phyloP scores from a whole-genome alignment of 2,113 vertebrate species.

The Phasianus colchicus region DNA sequence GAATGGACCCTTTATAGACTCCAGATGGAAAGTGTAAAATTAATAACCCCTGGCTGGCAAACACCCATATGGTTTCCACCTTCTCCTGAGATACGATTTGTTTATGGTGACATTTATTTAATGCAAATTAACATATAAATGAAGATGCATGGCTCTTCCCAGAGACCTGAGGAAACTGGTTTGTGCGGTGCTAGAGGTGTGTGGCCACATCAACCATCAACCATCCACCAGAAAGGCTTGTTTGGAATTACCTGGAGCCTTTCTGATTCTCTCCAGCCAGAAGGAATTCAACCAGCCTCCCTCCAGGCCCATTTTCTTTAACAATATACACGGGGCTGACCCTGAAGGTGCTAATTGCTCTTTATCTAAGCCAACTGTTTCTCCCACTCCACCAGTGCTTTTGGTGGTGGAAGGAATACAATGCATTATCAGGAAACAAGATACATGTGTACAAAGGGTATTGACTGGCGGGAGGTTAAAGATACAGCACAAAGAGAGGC shows the following conservation, averaged over 20 bases:
- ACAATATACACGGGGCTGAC: constrained; percentile 3
- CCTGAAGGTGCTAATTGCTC: constrained; percentile 50
- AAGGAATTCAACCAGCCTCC: background rate
- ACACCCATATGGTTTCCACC: constrained; percentile 72
- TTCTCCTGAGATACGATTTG: constrained; percentile 59
- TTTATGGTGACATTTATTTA: constrained; percentile 71
- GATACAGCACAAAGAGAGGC: constrained; percentile 19
- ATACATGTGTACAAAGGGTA: constrained; percentile 44
- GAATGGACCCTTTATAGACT: constrained; percentile 75
- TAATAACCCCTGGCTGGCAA: constrained; percentile 74
- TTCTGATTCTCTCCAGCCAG: background rate
- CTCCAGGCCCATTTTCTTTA: background rate
- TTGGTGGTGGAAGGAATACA: constrained; percentile 41
- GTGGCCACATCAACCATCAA: background rate
- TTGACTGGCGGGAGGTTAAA: constrained; percentile 31
- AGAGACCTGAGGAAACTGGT: background rate
- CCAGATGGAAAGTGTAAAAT: constrained; percentile 81
- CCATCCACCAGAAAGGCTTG: background rate
- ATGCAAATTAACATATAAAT: constrained; percentile 72
- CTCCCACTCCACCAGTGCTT: constrained; percentile 1
- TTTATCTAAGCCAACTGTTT: constrained; percentile 48
- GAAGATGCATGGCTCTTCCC: constrained; percentile 66
- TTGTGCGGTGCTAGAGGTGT: background rate
- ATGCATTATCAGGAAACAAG: background rate
- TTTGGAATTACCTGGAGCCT: background rate